Conservation (phyloP, 1,140 invertebrate species). For the Cherax quadricarinatus region DNA sequence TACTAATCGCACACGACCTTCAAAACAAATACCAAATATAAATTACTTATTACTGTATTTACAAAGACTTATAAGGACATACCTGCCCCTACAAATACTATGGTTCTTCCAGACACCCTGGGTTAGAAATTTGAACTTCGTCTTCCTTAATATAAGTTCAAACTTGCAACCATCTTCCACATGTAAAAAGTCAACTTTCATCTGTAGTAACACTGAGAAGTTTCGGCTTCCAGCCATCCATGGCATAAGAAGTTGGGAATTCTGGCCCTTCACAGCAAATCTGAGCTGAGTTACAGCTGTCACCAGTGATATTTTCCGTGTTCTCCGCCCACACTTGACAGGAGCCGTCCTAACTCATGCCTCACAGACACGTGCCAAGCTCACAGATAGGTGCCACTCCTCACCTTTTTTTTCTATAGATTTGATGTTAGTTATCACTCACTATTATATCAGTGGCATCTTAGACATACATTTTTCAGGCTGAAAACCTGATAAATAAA, state of each 20-base stretch:
- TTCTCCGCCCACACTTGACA: neutral
- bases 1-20: neutral
- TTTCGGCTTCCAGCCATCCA: neutral
- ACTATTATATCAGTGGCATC: neutral
- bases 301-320: neutral
- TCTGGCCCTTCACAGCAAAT: neutral
- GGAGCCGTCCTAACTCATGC: slow-evolving; percentile 36
- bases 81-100: neutral
- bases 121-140: neutral
- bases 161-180: neutral
- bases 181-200: neutral
- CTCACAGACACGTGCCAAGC: slow-evolving; percentile 38
- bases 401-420: neutral
- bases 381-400: slow-evolving; percentile 18
- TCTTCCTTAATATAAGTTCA: neutral
- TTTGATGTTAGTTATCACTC: neutral
- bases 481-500: neutral
- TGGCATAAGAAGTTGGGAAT: neutral
- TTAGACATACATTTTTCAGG: neutral
- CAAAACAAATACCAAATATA: neutral
- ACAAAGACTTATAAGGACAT: neutral
- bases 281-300: neutral
- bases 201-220: neutral
- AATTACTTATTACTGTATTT: neutral
- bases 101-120: neutral